These are phyloP conservation scores for Prolemur simus DNA, from an alignment of 2,113 vertebrate genomes.

Conservation along the genomic window DNA sequence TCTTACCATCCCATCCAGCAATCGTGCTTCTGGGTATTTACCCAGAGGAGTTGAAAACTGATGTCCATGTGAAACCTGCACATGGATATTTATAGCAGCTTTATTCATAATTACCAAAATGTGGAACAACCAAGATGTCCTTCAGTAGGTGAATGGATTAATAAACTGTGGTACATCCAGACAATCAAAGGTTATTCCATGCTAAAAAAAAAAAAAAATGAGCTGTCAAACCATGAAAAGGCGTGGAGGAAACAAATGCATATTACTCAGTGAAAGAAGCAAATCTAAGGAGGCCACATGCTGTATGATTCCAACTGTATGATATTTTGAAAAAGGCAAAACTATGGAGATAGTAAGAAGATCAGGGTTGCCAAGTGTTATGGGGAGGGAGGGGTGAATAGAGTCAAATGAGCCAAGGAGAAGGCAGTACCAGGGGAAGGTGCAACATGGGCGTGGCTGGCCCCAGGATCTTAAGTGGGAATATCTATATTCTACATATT, in stretches of 20 bases:
- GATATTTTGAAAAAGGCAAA: neutral
- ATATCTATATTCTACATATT: neutral
- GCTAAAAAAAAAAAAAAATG: neutral
- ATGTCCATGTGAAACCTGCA: neutral
- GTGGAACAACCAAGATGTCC: neutral
- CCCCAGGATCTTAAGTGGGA: neutral
- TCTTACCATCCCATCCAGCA: neutral
- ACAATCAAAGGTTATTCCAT: neutral
- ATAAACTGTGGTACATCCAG: neutral
- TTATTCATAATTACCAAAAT: neutral
- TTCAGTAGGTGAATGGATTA: neutral
- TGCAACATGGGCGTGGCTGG: rapidly evolving
- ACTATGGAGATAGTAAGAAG: neutral
- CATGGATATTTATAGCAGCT: neutral
- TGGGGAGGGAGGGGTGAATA: no score
- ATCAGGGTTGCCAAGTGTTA: neutral
- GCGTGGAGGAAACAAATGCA: neutral
- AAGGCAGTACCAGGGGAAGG: neutral
- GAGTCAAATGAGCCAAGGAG: neutral
- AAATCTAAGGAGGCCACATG: neutral
- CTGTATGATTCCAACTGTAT: neutral
- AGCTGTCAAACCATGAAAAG: neutral
- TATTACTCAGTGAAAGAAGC: neutral
- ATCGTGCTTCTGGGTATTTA: neutral
- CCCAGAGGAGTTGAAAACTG: neutral